Percentiles rank a stretch among this genome's conserved stretches.
Evolutionary conservation across 1,140 invertebrate species (phyloP).

Genomic region (Lamellibrachia luymesi): DNA sequence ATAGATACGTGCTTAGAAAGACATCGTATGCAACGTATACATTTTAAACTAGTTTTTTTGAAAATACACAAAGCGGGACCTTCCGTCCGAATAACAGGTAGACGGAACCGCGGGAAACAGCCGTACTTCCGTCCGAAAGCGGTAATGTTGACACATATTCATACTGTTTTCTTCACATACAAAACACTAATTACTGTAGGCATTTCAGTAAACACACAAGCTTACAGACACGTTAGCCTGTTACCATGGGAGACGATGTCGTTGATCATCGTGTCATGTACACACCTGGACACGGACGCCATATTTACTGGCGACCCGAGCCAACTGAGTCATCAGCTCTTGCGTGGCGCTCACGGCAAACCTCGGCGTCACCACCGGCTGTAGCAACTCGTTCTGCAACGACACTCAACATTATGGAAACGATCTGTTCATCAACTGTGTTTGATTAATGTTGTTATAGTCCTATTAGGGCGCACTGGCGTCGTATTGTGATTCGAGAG

Average conservation of each 20-base stretch:
- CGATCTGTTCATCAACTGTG: too few species aligned
- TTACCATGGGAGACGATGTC: neutral
- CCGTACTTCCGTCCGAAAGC: too few species aligned
- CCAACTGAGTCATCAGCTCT: slow-evolving; percentile 69
- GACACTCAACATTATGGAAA: neutral
- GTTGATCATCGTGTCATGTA: neutral
- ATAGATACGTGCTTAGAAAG: too few species aligned
- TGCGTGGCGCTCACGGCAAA: slow-evolving; percentile 80
- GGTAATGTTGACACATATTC: too few species aligned
- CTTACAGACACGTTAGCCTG: neutral
- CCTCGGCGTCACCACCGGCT: slow-evolving; percentile 81
- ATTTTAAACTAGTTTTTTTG: too few species aligned
- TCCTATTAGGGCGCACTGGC: too few species aligned
- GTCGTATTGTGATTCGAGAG: too few species aligned
- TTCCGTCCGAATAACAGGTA: too few species aligned
- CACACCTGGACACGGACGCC: slow-evolving; percentile 75
- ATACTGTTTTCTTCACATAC: neutral
- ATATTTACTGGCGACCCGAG: slow-evolving; percentile 68
- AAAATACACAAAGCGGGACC: too few species aligned
- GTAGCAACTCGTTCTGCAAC: slow-evolving; percentile 69
- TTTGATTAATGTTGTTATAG: too few species aligned
- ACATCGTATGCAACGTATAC: too few species aligned
- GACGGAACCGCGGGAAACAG: too few species aligned
- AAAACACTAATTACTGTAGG: neutral
- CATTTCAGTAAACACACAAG: neutral